Evolutionary conservation across 2,888 invertebrate genomes (phyloP).

Genomic region (Oxystoma pomonae): DNA sequence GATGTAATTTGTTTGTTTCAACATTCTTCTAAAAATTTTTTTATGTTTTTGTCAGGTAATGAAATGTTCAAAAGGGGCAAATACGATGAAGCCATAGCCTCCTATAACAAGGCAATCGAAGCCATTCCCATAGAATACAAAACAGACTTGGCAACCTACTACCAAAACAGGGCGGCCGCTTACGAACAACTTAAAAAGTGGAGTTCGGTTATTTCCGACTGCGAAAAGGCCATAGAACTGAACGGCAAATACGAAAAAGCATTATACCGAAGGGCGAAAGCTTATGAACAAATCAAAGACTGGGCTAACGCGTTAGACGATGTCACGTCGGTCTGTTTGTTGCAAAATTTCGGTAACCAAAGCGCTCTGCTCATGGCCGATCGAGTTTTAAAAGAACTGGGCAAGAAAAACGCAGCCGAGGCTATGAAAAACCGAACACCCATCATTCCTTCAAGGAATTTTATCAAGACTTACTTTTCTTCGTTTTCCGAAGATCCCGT

Average conservation of each 20-base stretch:
- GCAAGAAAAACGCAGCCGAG: constrained; percentile 70
- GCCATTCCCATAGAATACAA: constrained; percentile 72
- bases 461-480: constrained; percentile 81
- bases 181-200: constrained; percentile 88
- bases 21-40: not conserved
- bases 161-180: constrained; percentile 94
- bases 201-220: constrained; percentile 81
- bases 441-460: constrained; percentile 79
- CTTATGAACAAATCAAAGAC: constrained; percentile 75
- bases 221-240: constrained; percentile 75
- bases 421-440: constrained; percentile 65
- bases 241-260: constrained; percentile 89
- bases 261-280: constrained; percentile 76
- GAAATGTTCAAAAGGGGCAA: constrained; percentile 78
- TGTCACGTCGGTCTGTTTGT: constrained; percentile 86
- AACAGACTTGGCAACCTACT: constrained; percentile 81
- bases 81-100: constrained; percentile 84
- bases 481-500: constrained; percentile 88
- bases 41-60: constrained; percentile 50
- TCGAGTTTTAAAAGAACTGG: constrained; percentile 79
- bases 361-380: constrained; percentile 80
- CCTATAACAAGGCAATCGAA: constrained; percentile 92
- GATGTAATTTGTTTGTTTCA: no score
- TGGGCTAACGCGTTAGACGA: constrained; percentile 83
- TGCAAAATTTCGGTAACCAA: constrained; percentile 84